A percentile compares a stretch with the other conserved stretches of the same genome.
phyloP scores from a whole-genome alignment of 30 jellyfish, hydroid and myxozoan genomes.

The Cassiopea xamachana region DNA sequence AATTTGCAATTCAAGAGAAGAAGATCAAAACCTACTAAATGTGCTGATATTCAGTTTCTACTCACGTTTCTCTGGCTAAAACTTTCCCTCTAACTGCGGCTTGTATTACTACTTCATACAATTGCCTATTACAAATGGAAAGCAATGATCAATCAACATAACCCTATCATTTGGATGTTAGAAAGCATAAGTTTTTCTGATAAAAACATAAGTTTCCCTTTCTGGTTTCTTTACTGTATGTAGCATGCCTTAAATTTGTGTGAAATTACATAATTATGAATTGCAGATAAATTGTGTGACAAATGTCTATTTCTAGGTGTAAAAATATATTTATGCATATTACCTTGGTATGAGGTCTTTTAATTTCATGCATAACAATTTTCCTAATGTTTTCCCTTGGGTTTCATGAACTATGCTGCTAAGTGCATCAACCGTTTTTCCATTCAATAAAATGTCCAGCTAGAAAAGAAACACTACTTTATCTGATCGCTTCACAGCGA shows the following conservation, averaged over 20 bases:
- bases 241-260: background rate
- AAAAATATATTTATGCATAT: background rate
- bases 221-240: background rate
- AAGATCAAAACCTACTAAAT: too few species aligned
- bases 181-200: too few species aligned
- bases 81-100: conserved; percentile 83
- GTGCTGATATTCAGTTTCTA: background rate
- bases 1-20: too few species aligned
- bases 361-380: conserved; percentile 65
- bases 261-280: too few species aligned
- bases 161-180: background rate
- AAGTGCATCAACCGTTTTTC: conserved; percentile 88
- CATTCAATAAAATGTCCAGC: conserved; percentile 86
- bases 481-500: background rate
- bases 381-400: conserved; percentile 68
- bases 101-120: conserved; percentile 92
- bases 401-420: conserved; percentile 77
- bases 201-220: too few species aligned
- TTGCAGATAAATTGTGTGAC: too few species aligned
- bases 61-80: conserved; percentile 91
- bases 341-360: conserved; percentile 88
- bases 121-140: conserved; percentile 57
- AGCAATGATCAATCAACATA: background rate
- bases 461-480: background rate
- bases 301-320: too few species aligned